Percentiles rank a stretch among this genome's conserved stretches.
These are phyloP conservation scores for Nothocercus nigrocapillus DNA, from an alignment of 2,113 vertebrate species.

Conservation along the genomic window DNA sequence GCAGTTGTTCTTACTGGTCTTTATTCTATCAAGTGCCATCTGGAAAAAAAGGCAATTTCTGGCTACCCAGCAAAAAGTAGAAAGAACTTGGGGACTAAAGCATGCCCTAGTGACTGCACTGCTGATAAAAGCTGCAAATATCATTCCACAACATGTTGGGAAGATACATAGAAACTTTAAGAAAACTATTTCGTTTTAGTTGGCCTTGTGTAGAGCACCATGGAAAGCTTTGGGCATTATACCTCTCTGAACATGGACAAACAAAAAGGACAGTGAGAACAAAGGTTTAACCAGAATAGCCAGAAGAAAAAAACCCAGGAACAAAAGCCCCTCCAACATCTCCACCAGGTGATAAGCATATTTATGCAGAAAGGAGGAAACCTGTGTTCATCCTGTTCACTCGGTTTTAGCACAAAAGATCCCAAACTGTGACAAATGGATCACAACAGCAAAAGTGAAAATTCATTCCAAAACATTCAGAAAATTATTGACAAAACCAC, in stretches of 20 bases:
- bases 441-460: not conserved
- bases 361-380: not conserved
- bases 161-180: not conserved
- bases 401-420: not conserved
- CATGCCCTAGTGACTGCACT: not conserved
- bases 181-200: not conserved
- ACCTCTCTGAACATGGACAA: not conserved
- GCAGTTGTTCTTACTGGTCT: not conserved
- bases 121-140: not conserved
- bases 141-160: not conserved
- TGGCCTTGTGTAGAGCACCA: not conserved
- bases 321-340: not conserved
- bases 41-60: not conserved
- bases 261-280: not conserved
- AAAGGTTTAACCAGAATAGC: not conserved
- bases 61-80: not conserved
- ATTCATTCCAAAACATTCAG: not conserved
- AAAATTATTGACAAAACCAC: not conserved
- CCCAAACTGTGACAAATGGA: not conserved
- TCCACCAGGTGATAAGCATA: not conserved
- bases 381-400: not conserved
- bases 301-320: not conserved
- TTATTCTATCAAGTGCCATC: not conserved
- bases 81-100: not conserved
- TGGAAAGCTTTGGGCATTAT: not conserved